Percentiles rank a stretch among this genome's conserved stretches.
Conservation (phyloP, 2,113 vertebrate genomes). For the Nestor notabilis region DNA sequence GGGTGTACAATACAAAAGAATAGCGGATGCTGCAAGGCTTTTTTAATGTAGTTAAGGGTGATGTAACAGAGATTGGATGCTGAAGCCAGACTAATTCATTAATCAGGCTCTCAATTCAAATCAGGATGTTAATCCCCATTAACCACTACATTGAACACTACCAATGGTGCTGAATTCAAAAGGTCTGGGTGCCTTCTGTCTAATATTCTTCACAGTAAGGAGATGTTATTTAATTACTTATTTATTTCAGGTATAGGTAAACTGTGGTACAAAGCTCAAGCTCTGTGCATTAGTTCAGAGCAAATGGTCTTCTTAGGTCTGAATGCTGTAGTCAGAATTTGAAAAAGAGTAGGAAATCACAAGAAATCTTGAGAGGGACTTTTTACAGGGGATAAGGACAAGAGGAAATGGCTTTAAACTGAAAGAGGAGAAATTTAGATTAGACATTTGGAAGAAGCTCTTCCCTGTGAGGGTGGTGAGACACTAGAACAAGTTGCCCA, state of each 20-base stretch:
- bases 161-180: not conserved
- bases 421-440: not conserved
- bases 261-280: not conserved
- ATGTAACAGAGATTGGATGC: not conserved
- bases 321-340: not conserved
- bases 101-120: not conserved
- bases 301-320: not conserved
- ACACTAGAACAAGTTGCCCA: not conserved
- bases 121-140: not conserved
- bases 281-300: not conserved
- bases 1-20: not conserved
- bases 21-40: fast-evolving
- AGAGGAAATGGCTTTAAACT: not conserved
- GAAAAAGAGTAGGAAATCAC: not conserved
- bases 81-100: not conserved
- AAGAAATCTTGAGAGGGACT: not conserved
- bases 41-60: not conserved
- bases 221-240: not conserved
- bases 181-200: not conserved
- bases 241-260: not conserved
- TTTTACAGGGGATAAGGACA: not conserved
- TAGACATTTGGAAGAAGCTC: not conserved
- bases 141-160: not conserved
- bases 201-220: not conserved
- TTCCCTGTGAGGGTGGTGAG: not conserved